Percentiles rank a stretch among this genome's conserved stretches.
These are phyloP conservation scores for Solenopsis invicta DNA, from an alignment of 1,140 invertebrate species.

Conservation along the genomic window DNA sequence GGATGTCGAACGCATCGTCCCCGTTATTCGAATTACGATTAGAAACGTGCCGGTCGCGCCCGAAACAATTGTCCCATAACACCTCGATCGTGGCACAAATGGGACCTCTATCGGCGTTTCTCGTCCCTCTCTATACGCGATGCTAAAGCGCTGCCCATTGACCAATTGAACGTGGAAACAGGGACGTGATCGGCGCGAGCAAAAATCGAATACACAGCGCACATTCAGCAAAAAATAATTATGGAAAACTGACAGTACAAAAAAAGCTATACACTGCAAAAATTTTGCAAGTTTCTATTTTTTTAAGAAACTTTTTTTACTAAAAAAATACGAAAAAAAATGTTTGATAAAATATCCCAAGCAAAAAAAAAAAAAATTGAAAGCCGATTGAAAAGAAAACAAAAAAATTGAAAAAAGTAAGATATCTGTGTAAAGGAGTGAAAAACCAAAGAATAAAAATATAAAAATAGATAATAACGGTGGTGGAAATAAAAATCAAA, in stretches of 20 bases:
- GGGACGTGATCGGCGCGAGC: conserved; percentile 29
- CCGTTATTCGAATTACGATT: conserved; percentile 62
- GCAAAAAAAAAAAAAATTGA: not conserved
- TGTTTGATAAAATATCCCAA: not conserved
- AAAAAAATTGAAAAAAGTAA: not conserved
- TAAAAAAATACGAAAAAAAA: not conserved
- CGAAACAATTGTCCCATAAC: conserved; percentile 59
- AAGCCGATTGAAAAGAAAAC: not conserved
- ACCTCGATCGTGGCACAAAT: conserved; percentile 54
- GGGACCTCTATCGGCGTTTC: conserved; percentile 53
- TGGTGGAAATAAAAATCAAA: not conserved
- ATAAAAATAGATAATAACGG: not conserved
- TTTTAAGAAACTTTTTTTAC: not conserved
- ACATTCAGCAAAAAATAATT: conserved; percentile 25
- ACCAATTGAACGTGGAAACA: conserved; percentile 40
- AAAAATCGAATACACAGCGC: conserved; percentile 28
- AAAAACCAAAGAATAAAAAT: not conserved
- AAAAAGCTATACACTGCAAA: not conserved
- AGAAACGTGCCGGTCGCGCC: conserved; percentile 53
- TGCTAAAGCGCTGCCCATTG: conserved; percentile 26
- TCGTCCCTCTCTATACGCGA: conserved; percentile 29
- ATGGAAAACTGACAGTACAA: not conserved
- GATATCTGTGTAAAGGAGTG: not conserved
- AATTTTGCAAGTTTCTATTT: not conserved
- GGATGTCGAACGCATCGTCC: conserved; percentile 43